These are phyloP conservation scores for Coremacera marginata DNA, from an alignment of 2,888 invertebrate genomes.

Conservation along the genomic window DNA sequence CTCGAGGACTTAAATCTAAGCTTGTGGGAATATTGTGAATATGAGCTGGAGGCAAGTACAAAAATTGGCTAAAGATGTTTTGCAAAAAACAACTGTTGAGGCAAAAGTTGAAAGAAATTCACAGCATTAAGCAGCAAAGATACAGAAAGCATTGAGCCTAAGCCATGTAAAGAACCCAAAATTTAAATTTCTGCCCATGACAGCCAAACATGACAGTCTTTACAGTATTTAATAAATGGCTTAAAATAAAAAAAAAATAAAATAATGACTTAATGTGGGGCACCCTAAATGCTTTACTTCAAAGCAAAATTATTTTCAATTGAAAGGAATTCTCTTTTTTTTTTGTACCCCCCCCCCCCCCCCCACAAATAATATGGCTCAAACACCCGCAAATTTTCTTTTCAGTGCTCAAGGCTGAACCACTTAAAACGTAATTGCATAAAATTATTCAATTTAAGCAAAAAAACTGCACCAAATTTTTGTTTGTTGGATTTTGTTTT, in stretches of 20 bases:
- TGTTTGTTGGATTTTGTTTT: slow-evolving; percentile 3
- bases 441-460: slow-evolving; percentile 20
- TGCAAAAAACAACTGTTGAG: neutral
- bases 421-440: slow-evolving; percentile 18
- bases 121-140: too few species aligned
- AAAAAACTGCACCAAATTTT: slow-evolving; percentile 11
- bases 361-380: neutral
- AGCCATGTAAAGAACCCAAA: too few species aligned
- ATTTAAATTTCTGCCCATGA: too few species aligned
- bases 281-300: too few species aligned
- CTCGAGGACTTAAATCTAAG: neutral
- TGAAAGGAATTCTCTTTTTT: too few species aligned
- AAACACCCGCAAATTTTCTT: neutral
- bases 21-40: neutral
- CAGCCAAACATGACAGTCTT: too few species aligned
- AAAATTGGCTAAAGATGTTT: neutral
- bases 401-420: neutral
- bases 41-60: neutral
- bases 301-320: too few species aligned
- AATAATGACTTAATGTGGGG: too few species aligned
- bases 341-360: neutral
- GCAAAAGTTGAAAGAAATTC: neutral
- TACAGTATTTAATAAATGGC: too few species aligned
- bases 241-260: too few species aligned
- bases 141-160: too few species aligned